Evolutionary conservation across 2,113 vertebrate genomes (phyloP).

Genomic region (Garra rufa): DNA sequence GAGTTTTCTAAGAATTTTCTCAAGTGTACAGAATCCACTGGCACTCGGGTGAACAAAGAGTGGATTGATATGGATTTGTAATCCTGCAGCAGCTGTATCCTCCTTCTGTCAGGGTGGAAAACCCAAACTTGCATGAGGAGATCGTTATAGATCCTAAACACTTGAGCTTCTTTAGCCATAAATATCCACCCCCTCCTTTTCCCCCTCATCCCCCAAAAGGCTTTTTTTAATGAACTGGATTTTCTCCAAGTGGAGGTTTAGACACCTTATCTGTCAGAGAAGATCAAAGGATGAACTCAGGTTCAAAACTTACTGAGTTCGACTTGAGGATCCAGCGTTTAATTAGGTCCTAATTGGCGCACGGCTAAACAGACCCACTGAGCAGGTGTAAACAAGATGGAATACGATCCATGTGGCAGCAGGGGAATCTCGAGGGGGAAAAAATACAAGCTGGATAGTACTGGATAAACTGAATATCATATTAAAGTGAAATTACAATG

Average conservation of each 20-base stretch:
- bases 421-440: constrained; percentile 8
- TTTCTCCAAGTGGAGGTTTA: constrained; percentile 50
- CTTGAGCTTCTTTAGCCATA: constrained; percentile 52
- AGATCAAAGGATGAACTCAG: constrained; percentile 55
- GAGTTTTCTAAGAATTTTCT: not conserved
- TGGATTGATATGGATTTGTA: constrained; percentile 48
- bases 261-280: constrained; percentile 62
- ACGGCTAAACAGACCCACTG: constrained; percentile 45
- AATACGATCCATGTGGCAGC: constrained; percentile 45
- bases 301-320: constrained; percentile 41
- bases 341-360: constrained; percentile 59
- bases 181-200: constrained; percentile 34
- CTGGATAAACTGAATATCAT: not conserved
- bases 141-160: constrained; percentile 51
- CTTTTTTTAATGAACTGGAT: constrained; percentile 60
- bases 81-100: constrained; percentile 55
- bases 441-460: not conserved
- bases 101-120: constrained; percentile 48
- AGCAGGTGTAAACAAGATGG: constrained; percentile 58
- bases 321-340: constrained; percentile 46
- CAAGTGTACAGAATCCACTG: not conserved
- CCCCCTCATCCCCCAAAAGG: constrained; percentile 24
- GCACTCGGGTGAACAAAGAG: constrained; percentile 41
- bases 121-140: constrained; percentile 50
- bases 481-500: not conserved